Evolutionary conservation across 1,140 invertebrate genomes (phyloP).

Genomic region (Physella acuta): DNA sequence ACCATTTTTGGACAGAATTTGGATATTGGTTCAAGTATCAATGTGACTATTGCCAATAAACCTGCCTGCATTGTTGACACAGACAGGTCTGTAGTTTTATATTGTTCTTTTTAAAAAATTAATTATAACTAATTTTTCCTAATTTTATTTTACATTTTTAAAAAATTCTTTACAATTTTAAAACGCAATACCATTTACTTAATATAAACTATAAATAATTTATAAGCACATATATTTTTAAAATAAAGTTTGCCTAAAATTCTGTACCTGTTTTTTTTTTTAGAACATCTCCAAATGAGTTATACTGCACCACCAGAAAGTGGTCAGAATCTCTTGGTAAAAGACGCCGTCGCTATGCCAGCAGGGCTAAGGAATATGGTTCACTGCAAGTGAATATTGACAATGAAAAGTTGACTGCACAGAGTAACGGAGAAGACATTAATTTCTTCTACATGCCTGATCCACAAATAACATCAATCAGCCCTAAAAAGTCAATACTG

Average conservation of each 20-base stretch:
- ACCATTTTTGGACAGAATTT: slow-evolving; percentile 87
- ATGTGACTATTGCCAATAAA: slow-evolving; percentile 78
- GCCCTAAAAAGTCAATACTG: slow-evolving; percentile 25
- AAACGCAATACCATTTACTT: no score
- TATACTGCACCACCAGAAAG: slow-evolving; percentile 14
- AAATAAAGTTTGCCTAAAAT: no score
- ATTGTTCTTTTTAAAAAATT: not conserved
- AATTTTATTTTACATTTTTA: no score
- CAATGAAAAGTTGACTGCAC: slow-evolving; percentile 11
- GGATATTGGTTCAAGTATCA: slow-evolving; percentile 87
- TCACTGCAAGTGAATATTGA: slow-evolving; percentile 31
- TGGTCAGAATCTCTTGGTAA: not conserved
- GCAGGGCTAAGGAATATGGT: slow-evolving; percentile 4
- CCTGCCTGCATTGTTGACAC: slow-evolving; percentile 68
- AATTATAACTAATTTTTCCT: no score
- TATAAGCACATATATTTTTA: no score
- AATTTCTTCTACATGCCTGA: slow-evolving; percentile 29
- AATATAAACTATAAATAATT: no score
- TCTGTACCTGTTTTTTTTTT: not conserved
- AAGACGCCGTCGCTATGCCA: not conserved
- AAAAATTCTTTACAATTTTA: no score
- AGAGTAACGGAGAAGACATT: not conserved
- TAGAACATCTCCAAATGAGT: slow-evolving; percentile 9
- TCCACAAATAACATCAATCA: slow-evolving; percentile 25
- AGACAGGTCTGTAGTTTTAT: not conserved